phyloP scores from a whole-genome alignment of 1,140 invertebrate species.

The Gonioctena quinquepunctata region DNA sequence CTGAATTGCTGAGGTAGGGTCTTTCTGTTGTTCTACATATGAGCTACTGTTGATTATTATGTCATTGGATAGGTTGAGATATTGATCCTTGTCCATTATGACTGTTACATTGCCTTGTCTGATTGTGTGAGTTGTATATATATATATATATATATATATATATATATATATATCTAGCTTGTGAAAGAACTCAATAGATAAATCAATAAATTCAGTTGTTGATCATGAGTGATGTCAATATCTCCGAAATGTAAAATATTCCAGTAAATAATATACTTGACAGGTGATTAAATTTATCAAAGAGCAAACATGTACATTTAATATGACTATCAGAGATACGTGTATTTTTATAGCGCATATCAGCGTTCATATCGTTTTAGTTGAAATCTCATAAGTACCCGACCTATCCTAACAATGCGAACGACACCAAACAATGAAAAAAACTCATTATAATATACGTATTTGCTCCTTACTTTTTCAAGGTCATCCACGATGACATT shows the following conservation, averaged over 20 bases:
- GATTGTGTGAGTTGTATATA: too few species aligned
- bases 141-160: too few species aligned
- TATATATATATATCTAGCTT: too few species aligned
- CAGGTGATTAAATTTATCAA: neutral
- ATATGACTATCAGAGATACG: neutral
- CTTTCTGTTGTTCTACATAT: too few species aligned
- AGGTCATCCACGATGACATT: neutral
- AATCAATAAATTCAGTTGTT: too few species aligned
- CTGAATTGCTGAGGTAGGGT: too few species aligned
- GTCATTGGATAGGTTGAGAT: too few species aligned
- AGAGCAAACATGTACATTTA: neutral
- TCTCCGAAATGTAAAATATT: neutral
- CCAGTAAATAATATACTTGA: neutral
- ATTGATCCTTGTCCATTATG: too few species aligned
- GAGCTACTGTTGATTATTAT: too few species aligned
- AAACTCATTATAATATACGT: neutral
- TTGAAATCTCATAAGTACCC: neutral
- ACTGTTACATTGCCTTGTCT: too few species aligned
- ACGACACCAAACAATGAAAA: neutral
- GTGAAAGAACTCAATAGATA: too few species aligned
- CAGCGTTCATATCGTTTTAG: neutral
- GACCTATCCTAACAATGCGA: neutral
- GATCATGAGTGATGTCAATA: neutral
- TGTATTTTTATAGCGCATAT: neutral
- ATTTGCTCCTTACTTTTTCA: neutral